Evolutionary conservation across 2,113 vertebrate genomes (phyloP), one percentile per base, ranked within the genome.

Genomic region (Bothrops jararaca): DNA sequence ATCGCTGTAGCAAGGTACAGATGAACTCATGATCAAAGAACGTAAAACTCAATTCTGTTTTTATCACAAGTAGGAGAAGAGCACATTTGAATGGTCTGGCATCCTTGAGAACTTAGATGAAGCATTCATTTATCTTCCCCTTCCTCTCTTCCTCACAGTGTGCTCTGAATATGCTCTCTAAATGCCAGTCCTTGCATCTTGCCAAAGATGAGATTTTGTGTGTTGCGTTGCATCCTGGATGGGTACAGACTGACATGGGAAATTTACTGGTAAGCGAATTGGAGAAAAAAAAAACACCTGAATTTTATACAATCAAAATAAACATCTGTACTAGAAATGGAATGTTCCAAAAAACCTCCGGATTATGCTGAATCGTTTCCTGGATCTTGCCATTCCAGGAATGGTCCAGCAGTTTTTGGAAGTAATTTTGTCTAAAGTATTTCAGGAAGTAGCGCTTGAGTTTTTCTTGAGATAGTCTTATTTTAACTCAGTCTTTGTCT

Each of bases 91-190:
- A 74, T 3, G 69, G n/a, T 3, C 13, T 39, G 69, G 18, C 53
- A 42, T 18, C 24, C 15, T 5, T 23, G 48, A 24, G 26, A 9
- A 58, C 20, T 11, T 48, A 24, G 20, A 52, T 6, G 13, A 22
- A 50, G 18, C 8, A 5, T 90, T 50, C 15, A 22, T 4, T n/a
- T 20, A 15, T 10, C 48, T 89, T 53, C 15, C 1, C 12, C 60
- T 18, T 12, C 20, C 15, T 74, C 5, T 94, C 26, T 92, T 57
- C 23, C 52, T 50, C 45, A 0, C 80, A 97, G 96, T 95, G 94
- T 93, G 87, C 94, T 42, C 94, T 94, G 42, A 96, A 96, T 64
- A 94, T 95, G 92, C 93, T 96, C 26, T 92, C 89, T 86, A 91
- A 7, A 88, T 96, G 95, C 92, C 94, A 95, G 89, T 93, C 91